Evolutionary conservation across 2,888 invertebrate species (phyloP).

Genomic region (Chrysolina oricalcia): DNA sequence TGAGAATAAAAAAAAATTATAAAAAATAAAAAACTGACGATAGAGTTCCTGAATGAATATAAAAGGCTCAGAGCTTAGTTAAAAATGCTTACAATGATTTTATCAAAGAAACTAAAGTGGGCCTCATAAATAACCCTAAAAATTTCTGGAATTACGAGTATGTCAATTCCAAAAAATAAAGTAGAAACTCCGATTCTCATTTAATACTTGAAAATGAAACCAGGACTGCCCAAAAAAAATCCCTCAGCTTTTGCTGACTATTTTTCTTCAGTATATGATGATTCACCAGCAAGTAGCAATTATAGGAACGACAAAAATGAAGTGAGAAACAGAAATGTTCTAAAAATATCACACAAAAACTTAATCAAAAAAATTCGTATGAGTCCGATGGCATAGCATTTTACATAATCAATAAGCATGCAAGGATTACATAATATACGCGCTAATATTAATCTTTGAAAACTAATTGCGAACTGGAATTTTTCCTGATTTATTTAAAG

Average conservation of each 20-base stretch:
- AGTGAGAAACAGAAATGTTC: neutral
- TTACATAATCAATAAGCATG: neutral
- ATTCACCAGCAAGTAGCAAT: neutral
- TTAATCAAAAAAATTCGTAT: too few species aligned
- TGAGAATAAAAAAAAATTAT: neutral
- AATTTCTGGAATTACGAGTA: slow-evolving; percentile 8
- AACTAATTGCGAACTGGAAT: neutral
- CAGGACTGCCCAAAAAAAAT: neutral
- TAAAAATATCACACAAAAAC: neutral
- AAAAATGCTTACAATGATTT: neutral
- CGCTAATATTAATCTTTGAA: neutral
- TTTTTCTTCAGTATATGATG: neutral
- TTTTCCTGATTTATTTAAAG: too few species aligned
- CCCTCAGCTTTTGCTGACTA: neutral
- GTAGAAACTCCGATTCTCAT: neutral
- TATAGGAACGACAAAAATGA: neutral
- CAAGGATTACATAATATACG: neutral
- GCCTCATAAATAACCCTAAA: neutral
- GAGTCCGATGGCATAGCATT: too few species aligned
- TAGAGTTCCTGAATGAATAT: neutral
- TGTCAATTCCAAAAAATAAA: neutral
- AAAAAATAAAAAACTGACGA: neutral
- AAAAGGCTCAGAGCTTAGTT: neutral
- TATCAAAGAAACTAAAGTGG: neutral
- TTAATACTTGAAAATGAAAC: neutral